These are phyloP conservation scores for Anthonomus grandis DNA, from an alignment of 1,140 invertebrate genomes.

Conservation along the genomic window DNA sequence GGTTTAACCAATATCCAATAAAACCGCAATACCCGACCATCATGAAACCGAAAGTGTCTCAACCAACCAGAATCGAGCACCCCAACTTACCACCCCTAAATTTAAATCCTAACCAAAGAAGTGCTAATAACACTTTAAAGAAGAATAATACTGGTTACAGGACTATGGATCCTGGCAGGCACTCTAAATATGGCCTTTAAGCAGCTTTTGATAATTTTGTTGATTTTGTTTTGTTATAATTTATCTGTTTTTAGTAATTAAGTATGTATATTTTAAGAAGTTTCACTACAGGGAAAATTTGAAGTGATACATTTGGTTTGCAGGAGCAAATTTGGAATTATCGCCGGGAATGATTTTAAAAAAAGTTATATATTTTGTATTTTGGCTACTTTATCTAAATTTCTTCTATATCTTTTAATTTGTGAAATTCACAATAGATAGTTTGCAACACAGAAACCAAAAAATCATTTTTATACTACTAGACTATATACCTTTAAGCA, in stretches of 20 bases:
- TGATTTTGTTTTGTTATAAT: too few relatives aligned
- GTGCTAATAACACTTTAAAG: conserved; percentile 37
- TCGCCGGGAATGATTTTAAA: too few relatives aligned
- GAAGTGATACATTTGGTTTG: too few relatives aligned
- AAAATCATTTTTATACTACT: too few relatives aligned
- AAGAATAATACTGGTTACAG: conserved; percentile 39
- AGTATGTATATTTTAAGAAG: not conserved
- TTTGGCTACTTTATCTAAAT: too few relatives aligned
- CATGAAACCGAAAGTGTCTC: conserved; percentile 61
- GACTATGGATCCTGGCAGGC: conserved; percentile 38
- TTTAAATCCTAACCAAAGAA: conserved; percentile 59
- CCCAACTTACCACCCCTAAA: conserved; percentile 75
- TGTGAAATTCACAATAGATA: too few relatives aligned
- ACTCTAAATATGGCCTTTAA: conserved; percentile 41
- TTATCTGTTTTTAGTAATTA: not conserved
- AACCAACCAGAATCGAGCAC: conserved; percentile 74
- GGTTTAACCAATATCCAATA: conserved; percentile 36
- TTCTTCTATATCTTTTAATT: too few relatives aligned
- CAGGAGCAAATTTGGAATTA: too few relatives aligned
- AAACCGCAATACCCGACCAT: conserved; percentile 43
- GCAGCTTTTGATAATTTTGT: not conserved
- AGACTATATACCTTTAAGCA: too few relatives aligned
- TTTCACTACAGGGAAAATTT: not conserved
- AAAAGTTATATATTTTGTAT: too few relatives aligned
- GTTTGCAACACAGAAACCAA: too few relatives aligned